phyloP scores from a whole-genome alignment of 2,797 vertebrate species.

The Coreius guichenoti region DNA sequence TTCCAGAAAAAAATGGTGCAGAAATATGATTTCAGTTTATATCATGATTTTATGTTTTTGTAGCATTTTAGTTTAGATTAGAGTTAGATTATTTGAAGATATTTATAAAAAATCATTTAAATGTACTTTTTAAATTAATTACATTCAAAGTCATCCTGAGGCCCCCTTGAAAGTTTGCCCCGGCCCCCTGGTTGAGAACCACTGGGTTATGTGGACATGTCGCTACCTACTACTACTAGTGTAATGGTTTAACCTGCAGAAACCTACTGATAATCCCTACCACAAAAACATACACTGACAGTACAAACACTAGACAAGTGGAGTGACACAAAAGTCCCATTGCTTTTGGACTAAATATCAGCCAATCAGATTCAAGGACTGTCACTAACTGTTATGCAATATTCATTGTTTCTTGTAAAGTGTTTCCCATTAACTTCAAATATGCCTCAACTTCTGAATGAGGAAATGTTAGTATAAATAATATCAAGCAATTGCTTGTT shows the following conservation, averaged over 20 bases:
- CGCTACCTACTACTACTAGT: background rate
- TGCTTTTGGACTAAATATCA: background rate
- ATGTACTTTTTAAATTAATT: background rate
- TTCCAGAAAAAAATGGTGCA: background rate
- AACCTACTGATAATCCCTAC: background rate
- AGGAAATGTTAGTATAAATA: constrained; percentile 15
- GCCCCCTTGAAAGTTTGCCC: background rate
- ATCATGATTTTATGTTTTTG: background rate
- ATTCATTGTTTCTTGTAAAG: constrained; percentile 6
- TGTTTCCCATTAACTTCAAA: background rate
- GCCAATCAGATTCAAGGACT: background rate
- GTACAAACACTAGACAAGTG: background rate
- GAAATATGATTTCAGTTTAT: background rate
- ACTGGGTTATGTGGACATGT: background rate
- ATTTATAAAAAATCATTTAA: background rate
- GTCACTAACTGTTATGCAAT: background rate
- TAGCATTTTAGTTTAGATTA: background rate
- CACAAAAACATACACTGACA: background rate
- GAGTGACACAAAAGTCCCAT: too few relatives aligned
- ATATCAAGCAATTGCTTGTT: constrained; percentile 6
- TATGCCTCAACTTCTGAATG: background rate
- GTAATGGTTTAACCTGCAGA: background rate
- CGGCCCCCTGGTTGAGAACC: background rate
- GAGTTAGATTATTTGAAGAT: background rate
- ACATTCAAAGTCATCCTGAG: background rate